Evolutionary conservation across 1,140 invertebrate genomes (phyloP), one percentile per base, ranked within the genome.

Genomic region (Drusus annulatus): DNA sequence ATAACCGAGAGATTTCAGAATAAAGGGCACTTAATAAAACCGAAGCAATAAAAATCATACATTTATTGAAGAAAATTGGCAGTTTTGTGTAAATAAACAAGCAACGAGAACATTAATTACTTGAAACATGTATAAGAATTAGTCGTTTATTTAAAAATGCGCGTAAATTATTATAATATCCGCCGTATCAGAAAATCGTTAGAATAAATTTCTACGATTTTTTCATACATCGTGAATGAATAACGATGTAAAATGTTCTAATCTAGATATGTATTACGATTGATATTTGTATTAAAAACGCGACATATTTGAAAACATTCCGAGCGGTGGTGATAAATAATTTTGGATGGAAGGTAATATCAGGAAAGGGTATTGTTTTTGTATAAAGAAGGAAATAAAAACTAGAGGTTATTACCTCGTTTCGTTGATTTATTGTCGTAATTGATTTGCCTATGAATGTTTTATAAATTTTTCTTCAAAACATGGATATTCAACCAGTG

Each of bases 231-330:
- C 52, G 25, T 28, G 69, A 74, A 74, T 74, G 69, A 56, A 36
- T 16, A 74, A 74, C 69, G 51, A 52, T n/a, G 36, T 31, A 45
- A 56, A 74, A 54, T 56, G 21, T 74, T 54, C 69, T 74, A 74
- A 74, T 74, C 69, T n/a, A 74, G 69, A 74, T 74, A 74, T 45
- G 36, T 45, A 74, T 74, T 56, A 74, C 69, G 52, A 52, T 54
- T 54, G 69, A 74, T 74, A 74, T 74, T 74, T 74, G 69, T 74
- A 54, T 74, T 74, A 54, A 74, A 74, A 74, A 74, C 69, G 69
- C 69, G 52, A 74, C 65, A 69, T 69, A 69, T 69, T 69, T 69
- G 31, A 45, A 50, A 50, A 69, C 65, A 69, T 69, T 69, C 36
- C 17, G 36, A 36, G n/a, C 36, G 7, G 17, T n/a, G 65, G 45